Conservation (phyloP, 2,888 invertebrate genomes). For the Stegophylla sp. region DNA sequence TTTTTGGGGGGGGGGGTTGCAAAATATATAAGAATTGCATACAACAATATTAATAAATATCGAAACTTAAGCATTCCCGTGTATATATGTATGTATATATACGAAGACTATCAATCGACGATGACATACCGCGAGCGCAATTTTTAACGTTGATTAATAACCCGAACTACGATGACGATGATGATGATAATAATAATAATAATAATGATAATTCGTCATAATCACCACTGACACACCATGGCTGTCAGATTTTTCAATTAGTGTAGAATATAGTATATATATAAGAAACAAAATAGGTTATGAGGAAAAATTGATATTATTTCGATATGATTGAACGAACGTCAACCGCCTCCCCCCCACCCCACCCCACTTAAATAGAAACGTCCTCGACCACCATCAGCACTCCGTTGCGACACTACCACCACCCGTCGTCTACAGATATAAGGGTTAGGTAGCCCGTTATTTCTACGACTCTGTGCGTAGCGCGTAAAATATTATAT, state of each 20-base stretch:
- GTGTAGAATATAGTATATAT: not conserved
- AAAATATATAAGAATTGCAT: not conserved
- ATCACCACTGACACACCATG: not conserved
- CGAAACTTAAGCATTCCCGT: not conserved
- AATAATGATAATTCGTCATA: conserved; percentile 35
- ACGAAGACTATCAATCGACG: not conserved
- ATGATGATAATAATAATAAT: conserved; percentile 3
- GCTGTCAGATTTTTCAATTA: conserved; percentile 30
- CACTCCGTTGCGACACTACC: not conserved
- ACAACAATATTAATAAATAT: conserved; percentile 1
- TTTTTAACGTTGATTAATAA: conserved; percentile 27
- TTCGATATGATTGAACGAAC: conserved; percentile 2
- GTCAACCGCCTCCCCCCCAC: too few species aligned
- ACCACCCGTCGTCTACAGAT: not conserved
- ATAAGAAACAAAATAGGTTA: not conserved
- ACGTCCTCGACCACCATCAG: not conserved
- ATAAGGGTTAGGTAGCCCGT: not conserved
- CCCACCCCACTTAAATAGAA: not conserved
- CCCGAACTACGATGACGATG: not conserved
- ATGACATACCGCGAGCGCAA: not conserved
- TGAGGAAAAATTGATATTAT: not conserved
- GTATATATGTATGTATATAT: not conserved
- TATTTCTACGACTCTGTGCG: too few species aligned
- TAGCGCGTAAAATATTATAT: not conserved
- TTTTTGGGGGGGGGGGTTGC: not conserved